Conservation (phyloP, 37 sponge, comb jelly and placozoan genomes). For the Halichondria panicea region DNA sequence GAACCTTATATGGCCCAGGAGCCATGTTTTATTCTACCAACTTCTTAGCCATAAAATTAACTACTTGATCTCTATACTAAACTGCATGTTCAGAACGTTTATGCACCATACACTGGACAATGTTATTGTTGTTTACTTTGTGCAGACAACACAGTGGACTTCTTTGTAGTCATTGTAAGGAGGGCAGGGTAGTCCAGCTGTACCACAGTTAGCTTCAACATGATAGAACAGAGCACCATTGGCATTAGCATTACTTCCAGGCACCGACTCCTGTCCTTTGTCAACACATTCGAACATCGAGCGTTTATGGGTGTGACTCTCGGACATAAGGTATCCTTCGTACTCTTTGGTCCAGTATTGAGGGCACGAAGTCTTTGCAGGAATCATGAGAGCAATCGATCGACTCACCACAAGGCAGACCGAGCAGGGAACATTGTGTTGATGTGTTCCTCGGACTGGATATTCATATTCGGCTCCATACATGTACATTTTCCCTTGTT, state of each 20-base stretch:
- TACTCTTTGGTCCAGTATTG: conserved; percentile 44
- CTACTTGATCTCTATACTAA: too few species aligned
- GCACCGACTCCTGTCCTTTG: conserved; percentile 10
- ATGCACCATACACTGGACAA: too few species aligned
- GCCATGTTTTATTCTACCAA: too few species aligned
- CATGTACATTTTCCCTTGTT: conserved; percentile 8
- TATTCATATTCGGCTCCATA: conserved; percentile 50
- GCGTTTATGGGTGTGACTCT: background rate
- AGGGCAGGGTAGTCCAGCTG: conserved; percentile 42
- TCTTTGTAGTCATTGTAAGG: conserved; percentile 46
- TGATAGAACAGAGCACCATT: conserved; percentile 39
- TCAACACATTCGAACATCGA: conserved; percentile 46
- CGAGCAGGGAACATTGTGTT: conserved; percentile 49
- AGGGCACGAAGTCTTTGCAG: conserved; percentile 30
- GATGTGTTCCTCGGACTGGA: background rate
- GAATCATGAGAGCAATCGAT: conserved; percentile 28
- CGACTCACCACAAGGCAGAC: conserved; percentile 32
- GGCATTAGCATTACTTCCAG: conserved; percentile 16
- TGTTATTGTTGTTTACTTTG: conserved; percentile 29
- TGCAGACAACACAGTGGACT: conserved; percentile 55
- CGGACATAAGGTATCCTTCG: conserved; percentile 46
- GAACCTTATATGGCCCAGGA: too few species aligned
- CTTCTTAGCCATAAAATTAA: too few species aligned
- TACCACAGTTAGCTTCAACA: conserved; percentile 31
- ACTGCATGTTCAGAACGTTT: too few species aligned